These are phyloP conservation scores for Apoda limacodes DNA, from an alignment of 2,888 invertebrate species.

Conservation along the genomic window DNA sequence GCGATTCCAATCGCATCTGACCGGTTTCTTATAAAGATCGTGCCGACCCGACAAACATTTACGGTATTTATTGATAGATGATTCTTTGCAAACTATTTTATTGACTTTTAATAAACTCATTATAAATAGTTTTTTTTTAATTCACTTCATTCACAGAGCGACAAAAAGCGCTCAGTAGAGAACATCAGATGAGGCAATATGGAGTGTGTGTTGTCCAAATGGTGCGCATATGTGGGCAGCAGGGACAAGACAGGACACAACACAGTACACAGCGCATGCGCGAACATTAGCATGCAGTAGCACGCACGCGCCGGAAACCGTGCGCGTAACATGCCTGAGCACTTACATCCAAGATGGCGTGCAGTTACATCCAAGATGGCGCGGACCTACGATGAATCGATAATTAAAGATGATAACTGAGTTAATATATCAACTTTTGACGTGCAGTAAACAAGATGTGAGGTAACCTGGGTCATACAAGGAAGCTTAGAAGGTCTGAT, in stretches of 20 bases:
- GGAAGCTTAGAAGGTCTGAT: too few species aligned
- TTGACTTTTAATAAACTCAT: too few species aligned
- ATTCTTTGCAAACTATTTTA: too few species aligned
- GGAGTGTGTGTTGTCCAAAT: conserved; percentile 26
- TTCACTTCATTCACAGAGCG: too few species aligned
- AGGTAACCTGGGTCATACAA: conserved; percentile 52
- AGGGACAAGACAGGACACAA: too few species aligned
- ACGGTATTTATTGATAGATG: too few species aligned
- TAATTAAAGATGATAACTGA: conserved; percentile 61
- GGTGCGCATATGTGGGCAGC: conserved; percentile 38
- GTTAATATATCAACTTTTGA: conserved; percentile 59
- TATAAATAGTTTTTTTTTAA: too few species aligned
- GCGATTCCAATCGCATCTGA: too few species aligned
- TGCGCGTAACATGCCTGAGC: conserved; percentile 54
- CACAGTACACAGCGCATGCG: conserved; percentile 37
- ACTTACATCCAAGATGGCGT: conserved; percentile 61
- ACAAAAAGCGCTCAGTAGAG: too few species aligned
- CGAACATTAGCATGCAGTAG: conserved; percentile 59
- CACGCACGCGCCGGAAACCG: conserved; percentile 64
- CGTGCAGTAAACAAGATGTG: conserved; percentile 48
- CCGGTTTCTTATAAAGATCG: too few species aligned
- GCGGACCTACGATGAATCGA: conserved; percentile 40
- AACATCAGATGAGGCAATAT: conserved; percentile 8
- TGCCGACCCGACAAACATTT: too few species aligned
- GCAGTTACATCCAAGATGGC: conserved; percentile 53